Evolutionary conservation across 1,140 invertebrate species (phyloP).

Genomic region (Pseudachorutes palmiensis): DNA sequence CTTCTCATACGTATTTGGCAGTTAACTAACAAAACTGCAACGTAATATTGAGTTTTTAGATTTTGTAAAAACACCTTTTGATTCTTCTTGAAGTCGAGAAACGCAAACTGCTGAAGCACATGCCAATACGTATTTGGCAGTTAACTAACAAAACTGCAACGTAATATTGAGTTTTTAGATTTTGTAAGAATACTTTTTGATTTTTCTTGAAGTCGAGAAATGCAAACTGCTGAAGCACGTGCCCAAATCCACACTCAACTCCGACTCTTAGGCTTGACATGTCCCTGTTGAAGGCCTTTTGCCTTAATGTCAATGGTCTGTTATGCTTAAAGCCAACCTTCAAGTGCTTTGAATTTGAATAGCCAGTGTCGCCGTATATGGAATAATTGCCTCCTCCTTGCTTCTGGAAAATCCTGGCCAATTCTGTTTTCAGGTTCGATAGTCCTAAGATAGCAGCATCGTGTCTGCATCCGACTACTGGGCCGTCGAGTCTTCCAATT

Average conservation of each 20-base stretch:
- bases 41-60: conserved; percentile 4
- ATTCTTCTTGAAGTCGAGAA: conserved; percentile 23
- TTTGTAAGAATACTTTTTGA: conserved; percentile 14
- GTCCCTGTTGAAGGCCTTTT: conserved; percentile 12
- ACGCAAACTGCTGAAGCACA: conserved; percentile 11
- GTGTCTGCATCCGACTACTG: not conserved
- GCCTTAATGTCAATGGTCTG: not conserved
- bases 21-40: conserved; percentile 14
- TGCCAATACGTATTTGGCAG: conserved; percentile 18
- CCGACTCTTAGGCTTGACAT: conserved; percentile 9
- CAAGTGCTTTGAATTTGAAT: not conserved
- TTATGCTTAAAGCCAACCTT: conserved; percentile 18
- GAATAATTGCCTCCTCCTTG: not conserved
- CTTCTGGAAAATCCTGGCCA: not conserved
- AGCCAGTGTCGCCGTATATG: not conserved
- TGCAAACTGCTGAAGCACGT: conserved; percentile 14
- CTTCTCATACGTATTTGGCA: conserved; percentile 18
- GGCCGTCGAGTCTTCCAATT: conserved; percentile 16
- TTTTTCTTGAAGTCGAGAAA: conserved; percentile 27
- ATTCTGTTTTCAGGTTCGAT: not conserved
- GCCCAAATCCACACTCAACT: conserved; percentile 23
- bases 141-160: conserved; percentile 18
- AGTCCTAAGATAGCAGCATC: conserved; percentile 7
- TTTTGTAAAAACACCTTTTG: conserved; percentile 12
- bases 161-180: conserved; percentile 6